Base-by-base conservation (phyloP, 2,113 vertebrate species). In the Andinoacara biseriatus region DNA sequence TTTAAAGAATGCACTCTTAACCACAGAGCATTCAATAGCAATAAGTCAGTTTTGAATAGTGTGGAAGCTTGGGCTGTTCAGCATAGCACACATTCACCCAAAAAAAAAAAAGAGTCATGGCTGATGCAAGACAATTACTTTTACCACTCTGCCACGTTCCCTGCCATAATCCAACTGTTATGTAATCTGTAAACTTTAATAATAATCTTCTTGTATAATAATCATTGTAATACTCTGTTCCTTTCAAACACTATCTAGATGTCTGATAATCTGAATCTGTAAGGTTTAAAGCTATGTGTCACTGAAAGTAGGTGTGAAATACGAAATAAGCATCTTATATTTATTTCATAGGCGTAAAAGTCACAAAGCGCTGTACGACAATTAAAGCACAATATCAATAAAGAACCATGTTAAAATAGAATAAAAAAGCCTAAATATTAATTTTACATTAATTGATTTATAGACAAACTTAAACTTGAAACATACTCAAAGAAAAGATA, bases 171-270 rank as follows among this genome's bases (percentile, higher is more conserved):
- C 75, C 60, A 82, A 85, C 77, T 75, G 85, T 87, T 84, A 75
- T 72, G 77, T 75, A 89, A 81, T 84, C 62, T 81, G 52, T 77
- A 86, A 75, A 88, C 67, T 76, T 82, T 69, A 58, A 65, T 67
- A 57, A 74, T 84, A 76, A 78, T 83, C 56, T 79, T 54, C 60
- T 84, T 84, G 67, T 62, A 31, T 87, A 84, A 90, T 81, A 72
- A 65, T 76, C 52, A 60, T 62, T 69, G n/a, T 76, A 40, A 29
- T 10, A 72, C 46, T 33, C 26, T 84, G 35, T n/a, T 65, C 7
- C 24, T 58, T 63, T 81, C 33, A 72, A 31, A 76, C 14, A 15
- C 35, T 60, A n/a, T 52, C 22, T 22, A 18, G 58, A 72, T 43
- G 6, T n/a, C 15, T 52, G 43, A 72, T 31, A 31, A 52, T 72